Conservation (phyloP, 2,888 invertebrate species). For the Pachymerium ferrugineum region DNA sequence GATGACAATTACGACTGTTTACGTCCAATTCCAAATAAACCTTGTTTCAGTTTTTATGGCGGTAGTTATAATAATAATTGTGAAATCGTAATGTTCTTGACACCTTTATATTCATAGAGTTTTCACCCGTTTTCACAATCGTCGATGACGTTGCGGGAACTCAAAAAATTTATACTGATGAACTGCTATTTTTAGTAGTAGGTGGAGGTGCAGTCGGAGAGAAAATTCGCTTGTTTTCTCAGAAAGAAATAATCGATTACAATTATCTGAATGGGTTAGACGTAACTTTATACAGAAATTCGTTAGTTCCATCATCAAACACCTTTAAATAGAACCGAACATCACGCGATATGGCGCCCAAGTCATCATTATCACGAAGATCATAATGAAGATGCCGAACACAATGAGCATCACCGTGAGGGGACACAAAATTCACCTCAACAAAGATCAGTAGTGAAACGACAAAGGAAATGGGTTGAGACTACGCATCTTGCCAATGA, state of each 20-base stretch:
- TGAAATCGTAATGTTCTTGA: background rate
- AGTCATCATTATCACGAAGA: background rate
- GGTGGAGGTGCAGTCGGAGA: background rate
- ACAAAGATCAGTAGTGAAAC: no score
- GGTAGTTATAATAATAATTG: background rate
- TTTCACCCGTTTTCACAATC: background rate
- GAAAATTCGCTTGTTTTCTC: background rate
- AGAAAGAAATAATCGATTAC: background rate
- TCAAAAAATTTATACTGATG: background rate
- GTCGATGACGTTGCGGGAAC: background rate
- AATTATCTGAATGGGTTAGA: slow-evolving; percentile 16
- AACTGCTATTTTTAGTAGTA: background rate
- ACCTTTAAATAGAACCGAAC: background rate
- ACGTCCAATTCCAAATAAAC: background rate
- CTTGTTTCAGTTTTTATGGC: slow-evolving; percentile 1
- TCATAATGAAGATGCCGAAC: background rate
- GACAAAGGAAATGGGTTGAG: no score
- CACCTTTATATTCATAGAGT: background rate
- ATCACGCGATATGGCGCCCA: background rate
- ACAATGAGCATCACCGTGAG: background rate
- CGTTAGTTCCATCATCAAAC: background rate
- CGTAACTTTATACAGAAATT: background rate
- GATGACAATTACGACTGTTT: background rate
- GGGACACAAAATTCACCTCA: no score
- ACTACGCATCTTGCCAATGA: no score